Percentiles rank a stretch among this genome's conserved stretches.
Evolutionary conservation across 2,113 vertebrate species (phyloP).

Genomic region (Nycticryphes semicollaris): DNA sequence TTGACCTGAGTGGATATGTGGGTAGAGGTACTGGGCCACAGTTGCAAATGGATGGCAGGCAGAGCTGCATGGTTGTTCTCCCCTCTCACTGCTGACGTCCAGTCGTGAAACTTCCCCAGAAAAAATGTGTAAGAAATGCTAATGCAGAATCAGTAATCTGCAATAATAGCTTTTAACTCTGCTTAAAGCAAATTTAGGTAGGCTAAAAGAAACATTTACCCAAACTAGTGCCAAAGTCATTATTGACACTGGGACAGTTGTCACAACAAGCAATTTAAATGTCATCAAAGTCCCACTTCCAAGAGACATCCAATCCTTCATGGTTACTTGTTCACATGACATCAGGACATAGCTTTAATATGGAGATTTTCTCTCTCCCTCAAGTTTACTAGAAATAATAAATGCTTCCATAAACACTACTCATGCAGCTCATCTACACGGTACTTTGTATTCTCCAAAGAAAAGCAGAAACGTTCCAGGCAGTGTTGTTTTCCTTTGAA

Average conservation of each 20-base stretch:
- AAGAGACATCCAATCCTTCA: neutral
- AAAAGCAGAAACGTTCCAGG: neutral
- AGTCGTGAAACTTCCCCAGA: neutral
- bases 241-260: neutral
- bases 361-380: neutral
- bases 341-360: neutral
- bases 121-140: neutral
- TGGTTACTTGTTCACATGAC: neutral
- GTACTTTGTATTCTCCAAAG: neutral
- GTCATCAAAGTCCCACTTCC: neutral
- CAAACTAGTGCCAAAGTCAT: neutral
- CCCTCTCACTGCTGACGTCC: fast-evolving
- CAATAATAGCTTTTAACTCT: neutral
- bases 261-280: neutral
- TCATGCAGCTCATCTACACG: fast-evolving
- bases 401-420: neutral
- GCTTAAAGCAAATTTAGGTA: neutral
- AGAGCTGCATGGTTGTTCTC: neutral
- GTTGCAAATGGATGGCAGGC: too few relatives aligned
- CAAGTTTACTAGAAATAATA: neutral
- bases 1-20: neutral
- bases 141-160: fast-evolving
- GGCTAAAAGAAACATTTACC: neutral
- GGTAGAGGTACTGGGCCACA: neutral
- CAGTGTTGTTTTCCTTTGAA: neutral